phyloP scores from a whole-genome alignment of 1,140 invertebrate species.

The Nylanderia fulva region DNA sequence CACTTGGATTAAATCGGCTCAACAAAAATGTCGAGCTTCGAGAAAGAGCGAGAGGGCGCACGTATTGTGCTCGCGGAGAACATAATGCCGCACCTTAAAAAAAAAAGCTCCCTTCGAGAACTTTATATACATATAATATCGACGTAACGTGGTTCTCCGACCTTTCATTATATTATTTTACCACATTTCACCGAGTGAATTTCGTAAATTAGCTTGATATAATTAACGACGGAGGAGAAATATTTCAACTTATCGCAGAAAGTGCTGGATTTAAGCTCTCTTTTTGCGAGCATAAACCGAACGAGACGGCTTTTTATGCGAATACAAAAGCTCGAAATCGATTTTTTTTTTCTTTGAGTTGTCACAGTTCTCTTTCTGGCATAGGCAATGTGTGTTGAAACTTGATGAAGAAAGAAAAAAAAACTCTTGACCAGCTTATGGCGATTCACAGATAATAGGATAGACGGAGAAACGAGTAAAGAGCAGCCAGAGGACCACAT shows the following conservation, averaged over 20 bases:
- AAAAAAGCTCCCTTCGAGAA: too few species aligned
- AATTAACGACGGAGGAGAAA: not conserved
- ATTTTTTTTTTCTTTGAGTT: not conserved
- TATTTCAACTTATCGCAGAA: not conserved
- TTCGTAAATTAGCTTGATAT: constrained; percentile 15
- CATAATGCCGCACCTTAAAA: too few species aligned
- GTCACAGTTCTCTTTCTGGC: not conserved
- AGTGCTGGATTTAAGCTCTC: constrained; percentile 6
- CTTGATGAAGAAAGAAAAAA: constrained; percentile 7
- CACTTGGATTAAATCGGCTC: constrained; percentile 47
- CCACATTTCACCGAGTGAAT: not conserved
- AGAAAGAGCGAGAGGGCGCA: not conserved
- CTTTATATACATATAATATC: not conserved
- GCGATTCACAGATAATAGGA: constrained; percentile 38
- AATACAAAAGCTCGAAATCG: constrained; percentile 39
- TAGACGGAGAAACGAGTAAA: constrained; percentile 49
- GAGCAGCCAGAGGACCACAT: constrained; percentile 36
- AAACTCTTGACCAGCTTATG: constrained; percentile 49
- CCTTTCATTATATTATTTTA: not conserved
- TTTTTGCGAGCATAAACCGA: constrained; percentile 11
- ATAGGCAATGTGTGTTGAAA: constrained; percentile 11
- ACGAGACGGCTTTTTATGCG: constrained; percentile 13
- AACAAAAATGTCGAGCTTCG: constrained; percentile 9
- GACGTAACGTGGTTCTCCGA: not conserved
- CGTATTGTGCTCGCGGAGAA: not conserved